phyloP scores from a whole-genome alignment of 2,888 invertebrate species.

The Pyralis farinalis region DNA sequence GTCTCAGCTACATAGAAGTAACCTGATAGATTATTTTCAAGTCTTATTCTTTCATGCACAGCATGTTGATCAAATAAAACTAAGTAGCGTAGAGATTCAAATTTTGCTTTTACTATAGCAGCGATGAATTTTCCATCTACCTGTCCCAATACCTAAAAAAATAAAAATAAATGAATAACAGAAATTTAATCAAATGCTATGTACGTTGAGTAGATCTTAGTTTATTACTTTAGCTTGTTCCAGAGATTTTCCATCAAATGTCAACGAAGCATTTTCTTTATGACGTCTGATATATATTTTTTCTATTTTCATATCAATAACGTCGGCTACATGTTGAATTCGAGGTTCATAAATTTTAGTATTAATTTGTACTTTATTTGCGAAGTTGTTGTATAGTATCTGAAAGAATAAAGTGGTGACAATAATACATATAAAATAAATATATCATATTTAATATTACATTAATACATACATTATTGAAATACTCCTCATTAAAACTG shows the following conservation, averaged over 20 bases:
- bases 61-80: constrained; percentile 94
- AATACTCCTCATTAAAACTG: constrained; percentile 46
- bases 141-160: constrained; percentile 85
- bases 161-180: no score
- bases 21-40: constrained; percentile 86
- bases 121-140: constrained; percentile 88
- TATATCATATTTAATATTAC: background rate
- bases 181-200: no score
- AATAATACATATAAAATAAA: no score
- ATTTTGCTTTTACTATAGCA: constrained; percentile 50
- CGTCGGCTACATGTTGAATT: constrained; percentile 41
- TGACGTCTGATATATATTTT: constrained; percentile 44
- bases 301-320: constrained; percentile 36
- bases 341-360: constrained; percentile 58
- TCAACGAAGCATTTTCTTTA: constrained; percentile 46
- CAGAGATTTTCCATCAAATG: constrained; percentile 50
- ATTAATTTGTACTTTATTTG: constrained; percentile 63
- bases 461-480: constrained; percentile 44
- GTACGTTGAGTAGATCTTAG: no score
- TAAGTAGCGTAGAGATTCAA: constrained; percentile 65
- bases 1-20: constrained; percentile 14
- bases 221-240: constrained; percentile 41
- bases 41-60: constrained; percentile 89
- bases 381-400: constrained; percentile 65
- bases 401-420: constrained; percentile 29